phyloP scores from a whole-genome alignment of 2,888 invertebrate species.

The Leptura quadrifasciata region DNA sequence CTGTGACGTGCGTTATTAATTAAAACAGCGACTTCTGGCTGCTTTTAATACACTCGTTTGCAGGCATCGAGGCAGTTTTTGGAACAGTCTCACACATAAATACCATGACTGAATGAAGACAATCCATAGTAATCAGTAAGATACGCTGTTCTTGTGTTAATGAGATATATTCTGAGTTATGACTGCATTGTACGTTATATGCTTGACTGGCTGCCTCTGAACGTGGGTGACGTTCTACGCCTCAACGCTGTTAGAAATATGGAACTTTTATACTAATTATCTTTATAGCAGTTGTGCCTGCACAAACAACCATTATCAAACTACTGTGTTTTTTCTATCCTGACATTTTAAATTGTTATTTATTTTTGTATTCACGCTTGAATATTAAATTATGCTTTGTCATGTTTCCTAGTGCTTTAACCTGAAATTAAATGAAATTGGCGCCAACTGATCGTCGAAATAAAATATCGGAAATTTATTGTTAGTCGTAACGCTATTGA shows the following conservation, averaged over 20 bases:
- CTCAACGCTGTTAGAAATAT: slow-evolving; percentile 32
- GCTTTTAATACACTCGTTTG: slow-evolving; percentile 5
- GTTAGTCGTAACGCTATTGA: neutral
- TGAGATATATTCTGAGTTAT: slow-evolving; percentile 23
- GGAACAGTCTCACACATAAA: slow-evolving; percentile 17
- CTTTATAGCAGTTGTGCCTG: neutral
- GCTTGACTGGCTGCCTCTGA: neutral
- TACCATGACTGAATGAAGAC: slow-evolving; percentile 19
- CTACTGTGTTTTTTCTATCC: neutral
- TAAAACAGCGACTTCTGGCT: slow-evolving; percentile 25
- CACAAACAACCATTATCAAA: slow-evolving; percentile 4
- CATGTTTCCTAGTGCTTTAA: neutral
- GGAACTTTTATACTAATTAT: slow-evolving; percentile 18
- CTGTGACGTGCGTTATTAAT: slow-evolving; percentile 28
- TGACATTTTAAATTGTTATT: slow-evolving; percentile 2
- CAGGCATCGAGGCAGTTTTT: slow-evolving; percentile 8
- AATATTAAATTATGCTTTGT: neutral
- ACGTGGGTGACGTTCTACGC: slow-evolving; percentile 26
- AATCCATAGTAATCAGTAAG: slow-evolving; percentile 23
- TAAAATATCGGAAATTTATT: neutral
- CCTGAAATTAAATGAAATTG: slow-evolving; percentile 11
- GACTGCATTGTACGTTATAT: slow-evolving; percentile 7
- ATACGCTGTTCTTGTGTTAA: slow-evolving; percentile 21
- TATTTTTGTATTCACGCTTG: slow-evolving; percentile 7
- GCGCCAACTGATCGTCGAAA: slow-evolving; percentile 12